These are phyloP conservation scores for Calephelis nemesis DNA, from an alignment of 1,140 invertebrate genomes.

Conservation along the genomic window DNA sequence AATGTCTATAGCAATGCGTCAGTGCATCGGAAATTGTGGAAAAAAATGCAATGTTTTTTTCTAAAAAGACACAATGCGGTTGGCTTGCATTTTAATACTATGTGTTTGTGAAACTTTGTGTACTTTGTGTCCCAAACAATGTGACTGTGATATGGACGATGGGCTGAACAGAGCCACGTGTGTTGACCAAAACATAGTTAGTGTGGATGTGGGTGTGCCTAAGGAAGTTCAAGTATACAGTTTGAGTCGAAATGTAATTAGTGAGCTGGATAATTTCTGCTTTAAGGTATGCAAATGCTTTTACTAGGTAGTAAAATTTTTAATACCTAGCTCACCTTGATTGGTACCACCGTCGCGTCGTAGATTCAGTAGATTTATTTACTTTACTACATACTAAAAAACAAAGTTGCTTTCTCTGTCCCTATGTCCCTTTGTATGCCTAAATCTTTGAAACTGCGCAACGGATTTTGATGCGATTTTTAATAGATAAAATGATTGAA, in stretches of 20 bases:
- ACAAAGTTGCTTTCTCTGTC: too few species aligned
- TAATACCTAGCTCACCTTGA: too few species aligned
- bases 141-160: constrained; percentile 75
- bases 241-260: constrained; percentile 74
- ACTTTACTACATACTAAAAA: too few species aligned
- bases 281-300: constrained; percentile 69
- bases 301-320: not conserved
- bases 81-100: constrained; percentile 41
- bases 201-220: constrained; percentile 71
- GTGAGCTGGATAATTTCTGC: constrained; percentile 72
- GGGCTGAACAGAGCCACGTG: constrained; percentile 73
- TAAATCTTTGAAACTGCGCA: too few species aligned
- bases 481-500: too few species aligned
- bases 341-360: too few species aligned
- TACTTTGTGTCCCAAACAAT: constrained; percentile 73
- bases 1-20: constrained; percentile 46
- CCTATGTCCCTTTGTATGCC: too few species aligned
- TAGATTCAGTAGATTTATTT: too few species aligned
- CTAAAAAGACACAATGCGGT: constrained; percentile 39
- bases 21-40: constrained; percentile 34
- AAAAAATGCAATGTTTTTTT: constrained; percentile 30
- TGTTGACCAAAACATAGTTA: constrained; percentile 71
- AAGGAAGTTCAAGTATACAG: constrained; percentile 72
- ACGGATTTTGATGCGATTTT: too few species aligned
- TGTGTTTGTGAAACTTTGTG: constrained; percentile 30